Percentiles rank a stretch among this genome's conserved stretches.
phyloP scores from a whole-genome alignment of 2,888 invertebrate genomes.

The Timandra comae region DNA sequence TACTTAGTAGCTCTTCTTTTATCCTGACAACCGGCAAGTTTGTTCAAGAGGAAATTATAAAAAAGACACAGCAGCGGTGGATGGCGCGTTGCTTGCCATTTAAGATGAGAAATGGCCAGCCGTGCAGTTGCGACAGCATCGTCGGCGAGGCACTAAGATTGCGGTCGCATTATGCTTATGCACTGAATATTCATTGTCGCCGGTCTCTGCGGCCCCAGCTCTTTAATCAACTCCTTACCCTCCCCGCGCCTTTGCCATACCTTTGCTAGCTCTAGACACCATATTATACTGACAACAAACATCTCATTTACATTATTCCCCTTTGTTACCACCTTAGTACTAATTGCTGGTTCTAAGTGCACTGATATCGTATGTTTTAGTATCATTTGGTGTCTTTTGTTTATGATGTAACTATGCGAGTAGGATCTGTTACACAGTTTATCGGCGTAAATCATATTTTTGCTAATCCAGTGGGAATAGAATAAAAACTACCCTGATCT shows the following conservation, averaged over 20 bases:
- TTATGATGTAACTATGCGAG: too few species aligned
- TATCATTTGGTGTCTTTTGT: too few species aligned
- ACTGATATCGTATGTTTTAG: too few species aligned
- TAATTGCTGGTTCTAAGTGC: too few species aligned
- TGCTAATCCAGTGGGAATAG: too few species aligned
- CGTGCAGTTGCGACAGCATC: slow-evolving; percentile 52
- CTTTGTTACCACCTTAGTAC: too few species aligned
- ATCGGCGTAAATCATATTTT: too few species aligned
- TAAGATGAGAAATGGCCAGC: slow-evolving; percentile 69
- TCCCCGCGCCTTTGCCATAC: slow-evolving; percentile 19
- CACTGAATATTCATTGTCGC: slow-evolving; percentile 65
- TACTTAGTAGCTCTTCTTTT: slow-evolving; percentile 10
- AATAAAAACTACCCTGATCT: too few species aligned
- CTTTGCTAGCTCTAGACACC: slow-evolving; percentile 21
- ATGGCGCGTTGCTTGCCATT: slow-evolving; percentile 51
- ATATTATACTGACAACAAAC: slow-evolving; percentile 14
- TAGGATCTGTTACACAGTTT: too few species aligned
- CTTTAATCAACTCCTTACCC: slow-evolving; percentile 61
- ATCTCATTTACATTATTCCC: slow-evolving; percentile 7
- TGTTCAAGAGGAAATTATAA: slow-evolving; percentile 22
- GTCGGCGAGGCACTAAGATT: slow-evolving; percentile 48
- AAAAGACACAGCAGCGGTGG: slow-evolving; percentile 30
- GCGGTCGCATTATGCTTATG: slow-evolving; percentile 60
- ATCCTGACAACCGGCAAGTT: slow-evolving; percentile 9
- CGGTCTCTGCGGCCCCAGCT: slow-evolving; percentile 41